Percentiles rank a stretch among this genome's conserved stretches.
These are phyloP conservation scores for Leucopsar rothschildi DNA, from an alignment of 2,113 vertebrate species.

Conservation along the genomic window DNA sequence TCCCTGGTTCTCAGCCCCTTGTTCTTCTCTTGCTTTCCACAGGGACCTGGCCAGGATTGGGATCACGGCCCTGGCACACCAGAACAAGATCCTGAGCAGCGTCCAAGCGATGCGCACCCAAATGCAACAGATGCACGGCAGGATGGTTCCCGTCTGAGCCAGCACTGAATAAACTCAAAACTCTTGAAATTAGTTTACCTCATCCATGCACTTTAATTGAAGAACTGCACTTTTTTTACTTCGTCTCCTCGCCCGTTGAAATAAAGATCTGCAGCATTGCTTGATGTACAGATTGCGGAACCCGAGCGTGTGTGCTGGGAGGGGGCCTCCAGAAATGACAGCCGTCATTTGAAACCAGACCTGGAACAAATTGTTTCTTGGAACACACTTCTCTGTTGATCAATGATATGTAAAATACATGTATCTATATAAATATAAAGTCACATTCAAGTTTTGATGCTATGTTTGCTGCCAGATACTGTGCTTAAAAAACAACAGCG, in stretches of 20 bases:
- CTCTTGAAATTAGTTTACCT: constrained; percentile 96
- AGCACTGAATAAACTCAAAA: constrained; percentile 78
- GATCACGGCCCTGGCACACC: constrained; percentile 84
- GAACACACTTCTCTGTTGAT: constrained; percentile 65
- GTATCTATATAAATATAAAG: constrained; percentile 73
- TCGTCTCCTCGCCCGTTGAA: constrained; percentile 80
- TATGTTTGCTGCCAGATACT: constrained; percentile 69
- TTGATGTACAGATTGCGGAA: constrained; percentile 73
- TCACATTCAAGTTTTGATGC: constrained; percentile 62
- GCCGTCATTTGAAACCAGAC: constrained; percentile 56
- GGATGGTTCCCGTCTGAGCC: constrained; percentile 96
- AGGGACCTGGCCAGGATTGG: constrained; percentile 94
- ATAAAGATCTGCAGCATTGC: constrained; percentile 72
- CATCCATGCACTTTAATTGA: constrained; percentile 99
- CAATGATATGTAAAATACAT: constrained; percentile 73
- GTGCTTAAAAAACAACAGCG: constrained; percentile 57
- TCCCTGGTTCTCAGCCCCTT: not conserved
- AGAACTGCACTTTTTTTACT: constrained; percentile 95
- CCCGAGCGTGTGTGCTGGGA: constrained; percentile 24
- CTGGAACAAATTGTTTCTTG: constrained; percentile 74
- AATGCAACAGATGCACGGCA: constrained; percentile 95
- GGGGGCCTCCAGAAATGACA: constrained; percentile 61
- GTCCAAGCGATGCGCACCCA: constrained; percentile 93
- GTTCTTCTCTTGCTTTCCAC: constrained; percentile 8
- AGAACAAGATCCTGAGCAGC: constrained; percentile 94